A percentile compares a stretch with the other conserved stretches of the same genome.
Conservation (phyloP, 2,797 vertebrate species). For the Channallabes apus region DNA sequence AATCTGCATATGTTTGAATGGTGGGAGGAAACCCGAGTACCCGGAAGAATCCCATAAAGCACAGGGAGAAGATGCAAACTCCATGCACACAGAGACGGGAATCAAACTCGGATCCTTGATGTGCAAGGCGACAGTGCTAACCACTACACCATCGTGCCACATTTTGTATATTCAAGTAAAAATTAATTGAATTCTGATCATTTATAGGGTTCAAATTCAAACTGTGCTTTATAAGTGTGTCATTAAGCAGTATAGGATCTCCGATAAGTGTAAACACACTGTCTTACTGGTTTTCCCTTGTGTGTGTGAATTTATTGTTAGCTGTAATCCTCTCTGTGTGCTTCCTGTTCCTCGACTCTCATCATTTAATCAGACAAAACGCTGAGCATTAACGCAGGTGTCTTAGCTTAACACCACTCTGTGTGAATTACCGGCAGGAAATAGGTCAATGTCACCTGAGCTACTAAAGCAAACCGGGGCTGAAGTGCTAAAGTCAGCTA, state of each 20-base stretch:
- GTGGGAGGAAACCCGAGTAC: too few species aligned
- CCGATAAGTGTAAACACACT: not conserved
- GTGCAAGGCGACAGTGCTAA: too few species aligned
- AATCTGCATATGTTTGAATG: too few species aligned
- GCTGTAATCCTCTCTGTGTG: constrained; percentile 62
- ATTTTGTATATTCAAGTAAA: not conserved
- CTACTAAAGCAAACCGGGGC: constrained; percentile 33
- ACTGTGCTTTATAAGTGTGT: too few species aligned
- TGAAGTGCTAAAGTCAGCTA: constrained; percentile 19
- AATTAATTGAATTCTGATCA: not conserved
- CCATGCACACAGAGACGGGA: too few species aligned
- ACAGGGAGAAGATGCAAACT: too few species aligned
- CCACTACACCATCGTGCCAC: too few species aligned
- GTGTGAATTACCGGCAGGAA: constrained; percentile 50
- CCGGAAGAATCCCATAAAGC: too few species aligned
- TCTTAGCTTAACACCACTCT: constrained; percentile 48
- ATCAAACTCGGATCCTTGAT: too few species aligned
- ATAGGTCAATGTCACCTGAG: constrained; percentile 62
- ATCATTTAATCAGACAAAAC: constrained; percentile 70
- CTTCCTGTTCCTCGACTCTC: constrained; percentile 58
- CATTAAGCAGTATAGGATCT: not conserved
- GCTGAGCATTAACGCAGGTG: constrained; percentile 58
- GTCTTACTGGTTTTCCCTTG: not conserved
- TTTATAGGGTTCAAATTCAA: not conserved
- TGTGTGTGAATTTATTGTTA: constrained; percentile 41